Percentiles rank a stretch among this genome's conserved stretches.
Conservation (phyloP, 2,113 vertebrate genomes). For the Xiphophorus maculatus region DNA sequence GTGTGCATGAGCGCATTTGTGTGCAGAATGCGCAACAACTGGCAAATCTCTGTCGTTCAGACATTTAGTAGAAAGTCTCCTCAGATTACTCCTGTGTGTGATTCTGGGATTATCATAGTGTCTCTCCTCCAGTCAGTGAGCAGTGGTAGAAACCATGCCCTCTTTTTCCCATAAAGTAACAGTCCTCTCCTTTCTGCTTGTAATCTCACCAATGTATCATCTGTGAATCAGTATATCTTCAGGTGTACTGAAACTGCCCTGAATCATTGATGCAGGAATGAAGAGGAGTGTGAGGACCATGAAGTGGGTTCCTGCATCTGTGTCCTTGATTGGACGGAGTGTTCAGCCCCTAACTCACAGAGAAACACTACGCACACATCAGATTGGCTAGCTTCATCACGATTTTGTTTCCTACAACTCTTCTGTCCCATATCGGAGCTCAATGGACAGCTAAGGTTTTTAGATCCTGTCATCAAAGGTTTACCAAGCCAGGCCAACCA, state of each 20-base stretch:
- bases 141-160: no score
- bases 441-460: background rate
- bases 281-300: conserved; percentile 67
- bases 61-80: background rate
- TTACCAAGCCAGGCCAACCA: background rate
- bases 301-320: conserved; percentile 13
- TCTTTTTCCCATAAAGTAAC: no score
- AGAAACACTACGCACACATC: conserved; percentile 9
- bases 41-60: conserved; percentile 54
- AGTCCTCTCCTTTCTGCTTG: no score
- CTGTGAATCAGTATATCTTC: no score
- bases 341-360: background rate
- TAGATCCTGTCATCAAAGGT: conserved; percentile 3
- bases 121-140: background rate
- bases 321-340: conserved; percentile 17
- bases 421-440: background rate
- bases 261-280: conserved; percentile 77
- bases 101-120: background rate
- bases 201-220: no score
- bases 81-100: background rate
- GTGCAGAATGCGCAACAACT: conserved; percentile 43
- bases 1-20: conserved; percentile 37
- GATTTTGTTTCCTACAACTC: background rate
- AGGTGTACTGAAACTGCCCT: background rate
- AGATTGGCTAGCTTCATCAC: background rate